phyloP scores from a whole-genome alignment of 2,797 vertebrate genomes.

The Xerus rutilus region DNA sequence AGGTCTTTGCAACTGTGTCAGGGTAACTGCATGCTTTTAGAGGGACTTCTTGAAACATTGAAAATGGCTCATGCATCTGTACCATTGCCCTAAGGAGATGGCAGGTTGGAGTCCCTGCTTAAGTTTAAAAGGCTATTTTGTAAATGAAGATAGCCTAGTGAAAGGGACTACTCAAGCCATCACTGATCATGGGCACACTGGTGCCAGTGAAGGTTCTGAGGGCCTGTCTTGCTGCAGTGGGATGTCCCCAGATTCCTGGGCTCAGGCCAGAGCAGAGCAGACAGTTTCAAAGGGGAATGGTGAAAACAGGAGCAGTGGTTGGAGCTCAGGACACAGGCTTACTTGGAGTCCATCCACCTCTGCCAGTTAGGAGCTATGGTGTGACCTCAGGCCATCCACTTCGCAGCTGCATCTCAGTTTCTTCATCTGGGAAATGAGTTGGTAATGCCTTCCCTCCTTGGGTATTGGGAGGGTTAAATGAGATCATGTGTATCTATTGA shows the following conservation, averaged over 20 bases:
- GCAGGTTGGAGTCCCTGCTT: not conserved
- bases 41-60: not conserved
- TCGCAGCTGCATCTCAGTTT: not conserved
- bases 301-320: rapidly evolving
- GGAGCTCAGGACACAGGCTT: not conserved
- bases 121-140: not conserved
- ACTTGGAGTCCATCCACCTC: not conserved
- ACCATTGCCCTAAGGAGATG: not conserved
- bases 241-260: not conserved
- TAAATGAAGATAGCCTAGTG: not conserved
- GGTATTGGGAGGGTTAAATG: not conserved
- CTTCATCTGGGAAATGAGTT: not conserved
- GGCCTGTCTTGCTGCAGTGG: not conserved
- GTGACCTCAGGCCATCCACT: not conserved
- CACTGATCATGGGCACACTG: not conserved
- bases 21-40: not conserved
- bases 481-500: not conserved
- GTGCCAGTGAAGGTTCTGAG: not conserved
- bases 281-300: not conserved
- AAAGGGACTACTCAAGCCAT: not conserved
- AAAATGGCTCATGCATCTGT: not conserved
- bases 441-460: not conserved
- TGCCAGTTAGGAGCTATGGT: not conserved
- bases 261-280: not conserved
- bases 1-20: not conserved